Evolutionary conservation across 1,140 invertebrate genomes (phyloP).

Genomic region (Neotoxoptera formosana): DNA sequence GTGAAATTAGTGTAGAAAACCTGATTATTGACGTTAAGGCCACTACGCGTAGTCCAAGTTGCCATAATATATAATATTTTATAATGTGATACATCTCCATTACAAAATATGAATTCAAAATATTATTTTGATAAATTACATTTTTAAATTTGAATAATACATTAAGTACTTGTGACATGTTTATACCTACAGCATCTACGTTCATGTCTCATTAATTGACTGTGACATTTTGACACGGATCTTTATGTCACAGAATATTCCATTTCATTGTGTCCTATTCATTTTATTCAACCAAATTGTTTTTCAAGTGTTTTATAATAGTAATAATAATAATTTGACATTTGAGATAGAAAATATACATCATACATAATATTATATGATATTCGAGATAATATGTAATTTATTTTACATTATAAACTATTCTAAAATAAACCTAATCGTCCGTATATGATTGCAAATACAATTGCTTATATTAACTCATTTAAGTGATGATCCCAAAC

Average conservation of each 20-base stretch:
- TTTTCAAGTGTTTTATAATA: not conserved
- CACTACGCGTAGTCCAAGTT: not conserved
- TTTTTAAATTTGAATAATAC: conserved; percentile 24
- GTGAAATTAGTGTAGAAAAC: not conserved
- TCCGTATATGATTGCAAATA: not conserved
- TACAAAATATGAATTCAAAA: conserved; percentile 12
- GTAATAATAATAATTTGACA: conserved; percentile 15
- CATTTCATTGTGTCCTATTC: not conserved
- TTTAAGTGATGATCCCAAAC: not conserved
- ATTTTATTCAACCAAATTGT: not conserved
- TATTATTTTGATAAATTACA: conserved; percentile 20
- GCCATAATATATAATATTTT: not conserved
- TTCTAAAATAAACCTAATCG: not conserved
- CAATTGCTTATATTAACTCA: not conserved
- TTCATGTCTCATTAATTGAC: not conserved
- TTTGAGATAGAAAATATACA: not conserved
- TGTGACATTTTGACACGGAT: conserved; percentile 30
- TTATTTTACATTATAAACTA: not conserved
- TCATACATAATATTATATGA: not conserved
- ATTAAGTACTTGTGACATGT: conserved; percentile 14
- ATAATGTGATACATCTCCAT: conserved; percentile 8
- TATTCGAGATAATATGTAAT: not conserved
- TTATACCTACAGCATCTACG: not conserved
- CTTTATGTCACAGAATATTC: not conserved
- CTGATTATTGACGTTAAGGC: not conserved